These are phyloP conservation scores for Onychostoma macrolepis DNA, from an alignment of 2,113 vertebrate genomes.

Conservation along the genomic window DNA sequence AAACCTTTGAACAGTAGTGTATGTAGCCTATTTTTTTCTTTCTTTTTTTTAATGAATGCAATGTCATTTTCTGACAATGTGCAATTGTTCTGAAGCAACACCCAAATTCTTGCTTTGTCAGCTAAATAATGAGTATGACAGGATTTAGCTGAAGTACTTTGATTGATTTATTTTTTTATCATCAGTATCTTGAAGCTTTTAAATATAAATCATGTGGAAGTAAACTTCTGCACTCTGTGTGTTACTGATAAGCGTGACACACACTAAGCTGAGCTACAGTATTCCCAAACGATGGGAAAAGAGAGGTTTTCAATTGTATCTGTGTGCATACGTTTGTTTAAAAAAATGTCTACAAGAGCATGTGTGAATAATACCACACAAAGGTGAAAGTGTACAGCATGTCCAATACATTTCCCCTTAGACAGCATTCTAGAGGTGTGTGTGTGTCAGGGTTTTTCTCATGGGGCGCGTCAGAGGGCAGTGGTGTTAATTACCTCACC, in stretches of 20 bases:
- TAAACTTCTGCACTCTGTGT: neutral
- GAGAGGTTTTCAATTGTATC: neutral
- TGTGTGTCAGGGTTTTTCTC: constrained; percentile 36
- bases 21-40: too few species aligned
- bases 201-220: neutral
- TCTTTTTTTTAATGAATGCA: neutral
- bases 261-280: neutral
- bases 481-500: constrained; percentile 77
- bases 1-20: neutral
- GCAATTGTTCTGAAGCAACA: neutral
- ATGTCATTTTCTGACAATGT: neutral
- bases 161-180: neutral
- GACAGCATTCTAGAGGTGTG: constrained; percentile 28
- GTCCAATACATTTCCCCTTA: constrained; percentile 20
- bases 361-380: neutral
- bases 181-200: neutral
- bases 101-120: neutral
- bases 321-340: neutral
- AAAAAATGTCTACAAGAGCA: neutral
- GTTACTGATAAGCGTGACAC: neutral
- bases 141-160: neutral
- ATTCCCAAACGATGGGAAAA: neutral
- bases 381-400: neutral
- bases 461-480: constrained; percentile 62
- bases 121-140: neutral